Percentiles rank a stretch among this genome's conserved stretches.
Conservation (phyloP, 2,888 invertebrate genomes). For the Philonicus albiceps region DNA sequence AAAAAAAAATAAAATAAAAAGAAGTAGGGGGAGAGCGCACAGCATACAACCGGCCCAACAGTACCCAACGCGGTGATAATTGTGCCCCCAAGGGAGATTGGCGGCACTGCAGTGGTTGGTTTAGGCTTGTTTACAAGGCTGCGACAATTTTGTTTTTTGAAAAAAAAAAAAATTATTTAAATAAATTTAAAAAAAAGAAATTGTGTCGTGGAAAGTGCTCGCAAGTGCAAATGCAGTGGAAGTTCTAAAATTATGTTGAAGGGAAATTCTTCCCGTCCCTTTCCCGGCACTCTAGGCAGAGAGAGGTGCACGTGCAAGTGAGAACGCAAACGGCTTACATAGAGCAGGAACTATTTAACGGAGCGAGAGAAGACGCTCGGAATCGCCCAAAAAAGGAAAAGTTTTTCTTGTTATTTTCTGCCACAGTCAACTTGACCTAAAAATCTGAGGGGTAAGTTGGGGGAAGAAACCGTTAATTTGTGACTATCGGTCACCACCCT, state of each 20-base stretch:
- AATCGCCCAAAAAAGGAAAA: not conserved
- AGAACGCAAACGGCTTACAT: not conserved
- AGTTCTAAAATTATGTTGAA: slow-evolving; percentile 5
- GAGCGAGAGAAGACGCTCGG: not conserved
- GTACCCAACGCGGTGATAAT: not conserved
- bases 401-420: slow-evolving; percentile 1
- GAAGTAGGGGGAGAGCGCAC: not conserved
- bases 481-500: slow-evolving; percentile 36
- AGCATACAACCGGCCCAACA: not conserved
- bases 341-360: slow-evolving; percentile 17
- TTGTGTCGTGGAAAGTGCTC: not conserved
- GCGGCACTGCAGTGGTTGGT: not conserved
- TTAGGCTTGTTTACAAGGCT: not conserved
- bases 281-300: not conserved
- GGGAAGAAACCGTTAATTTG: not conserved
- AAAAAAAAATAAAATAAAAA: not conserved
- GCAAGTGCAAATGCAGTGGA: slow-evolving; percentile 12
- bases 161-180: not conserved
- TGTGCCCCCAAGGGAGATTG: not conserved
- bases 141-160: not conserved
- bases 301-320: slow-evolving; percentile 5
- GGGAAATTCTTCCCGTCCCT: not conserved
- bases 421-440: slow-evolving; percentile 39
- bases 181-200: not conserved
- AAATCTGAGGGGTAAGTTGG: slow-evolving; percentile 26